Percentiles rank a stretch among this genome's conserved stretches.
phyloP scores from a whole-genome alignment of 2,888 invertebrate species.

The Mesorhabditis spiculigera region DNA sequence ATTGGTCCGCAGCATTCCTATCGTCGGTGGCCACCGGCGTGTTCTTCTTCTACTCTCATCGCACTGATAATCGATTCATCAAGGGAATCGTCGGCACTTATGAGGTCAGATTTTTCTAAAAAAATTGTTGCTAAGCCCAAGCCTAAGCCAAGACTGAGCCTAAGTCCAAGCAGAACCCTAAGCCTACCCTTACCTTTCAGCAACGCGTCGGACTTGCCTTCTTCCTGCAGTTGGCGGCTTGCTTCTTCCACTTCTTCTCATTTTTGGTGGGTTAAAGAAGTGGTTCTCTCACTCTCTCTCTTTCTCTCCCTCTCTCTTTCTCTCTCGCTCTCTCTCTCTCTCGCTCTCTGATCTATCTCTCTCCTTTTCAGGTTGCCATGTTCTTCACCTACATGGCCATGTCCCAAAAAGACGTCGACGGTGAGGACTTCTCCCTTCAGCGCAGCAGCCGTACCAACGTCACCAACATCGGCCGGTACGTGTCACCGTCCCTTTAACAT shows the following conservation, averaged over 20 bases:
- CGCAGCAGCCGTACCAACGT: constrained; percentile 54
- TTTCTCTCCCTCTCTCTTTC: too few relatives aligned
- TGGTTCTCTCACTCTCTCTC: too few relatives aligned
- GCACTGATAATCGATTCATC: constrained; percentile 57
- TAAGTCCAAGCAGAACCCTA: too few relatives aligned
- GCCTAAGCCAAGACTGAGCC: background rate
- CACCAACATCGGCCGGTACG: constrained; percentile 54
- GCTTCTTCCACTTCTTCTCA: constrained; percentile 51
- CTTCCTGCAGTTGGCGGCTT: constrained; percentile 56
- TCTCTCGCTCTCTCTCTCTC: background rate
- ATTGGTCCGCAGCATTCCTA: constrained; percentile 39
- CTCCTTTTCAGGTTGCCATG: constrained; percentile 29
- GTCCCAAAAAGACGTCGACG: constrained; percentile 35
- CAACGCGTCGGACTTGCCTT: constrained; percentile 56
- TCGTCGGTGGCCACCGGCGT: constrained; percentile 54
- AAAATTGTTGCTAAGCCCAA: background rate
- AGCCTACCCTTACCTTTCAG: constrained; percentile 27
- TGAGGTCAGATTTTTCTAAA: constrained; percentile 35
- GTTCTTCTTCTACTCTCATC: constrained; percentile 57
- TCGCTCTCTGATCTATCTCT: background rate
- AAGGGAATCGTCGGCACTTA: constrained; percentile 58
- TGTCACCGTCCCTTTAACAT: background rate
- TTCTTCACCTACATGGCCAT: constrained; percentile 53
- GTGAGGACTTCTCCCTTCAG: constrained; percentile 50
- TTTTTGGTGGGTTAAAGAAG: too few relatives aligned